Evolutionary conservation across 2,113 vertebrate genomes (phyloP).

Genomic region (Xiphias gladius): DNA sequence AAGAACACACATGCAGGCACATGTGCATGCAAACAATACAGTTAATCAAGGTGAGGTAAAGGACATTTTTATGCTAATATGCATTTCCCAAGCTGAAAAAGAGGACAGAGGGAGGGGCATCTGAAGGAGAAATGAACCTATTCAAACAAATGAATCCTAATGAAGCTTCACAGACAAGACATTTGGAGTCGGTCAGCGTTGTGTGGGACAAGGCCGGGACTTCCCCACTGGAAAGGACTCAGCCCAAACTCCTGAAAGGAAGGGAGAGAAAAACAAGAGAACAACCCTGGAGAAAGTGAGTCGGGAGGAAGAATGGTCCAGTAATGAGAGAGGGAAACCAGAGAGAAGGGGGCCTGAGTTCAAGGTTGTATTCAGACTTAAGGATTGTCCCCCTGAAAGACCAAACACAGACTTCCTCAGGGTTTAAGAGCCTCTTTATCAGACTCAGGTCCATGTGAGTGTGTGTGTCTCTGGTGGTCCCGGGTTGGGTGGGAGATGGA

Average conservation of each 20-base stretch:
- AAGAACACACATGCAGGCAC: constrained; percentile 6
- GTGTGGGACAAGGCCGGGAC: constrained; percentile 53
- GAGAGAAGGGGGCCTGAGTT: constrained; percentile 54
- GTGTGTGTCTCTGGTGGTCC: constrained; percentile 69
- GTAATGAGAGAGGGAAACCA: constrained; percentile 74
- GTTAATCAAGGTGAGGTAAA: constrained; percentile 63
- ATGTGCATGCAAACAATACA: constrained; percentile 37
- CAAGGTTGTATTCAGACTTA: constrained; percentile 80
- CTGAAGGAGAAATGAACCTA: constrained; percentile 57
- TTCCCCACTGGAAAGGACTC: constrained; percentile 64
- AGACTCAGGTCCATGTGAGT: constrained; percentile 52
- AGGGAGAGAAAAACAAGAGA: constrained; percentile 67
- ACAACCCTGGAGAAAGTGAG: constrained; percentile 72
- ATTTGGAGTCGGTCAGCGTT: constrained; percentile 53
- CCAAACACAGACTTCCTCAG: constrained; percentile 77
- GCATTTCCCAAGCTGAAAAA: constrained; percentile 21
- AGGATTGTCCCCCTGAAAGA: constrained; percentile 78
- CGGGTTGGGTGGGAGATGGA: constrained; percentile 51
- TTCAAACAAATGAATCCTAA: constrained; percentile 77
- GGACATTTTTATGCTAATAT: constrained; percentile 66
- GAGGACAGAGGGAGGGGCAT: constrained; percentile 25
- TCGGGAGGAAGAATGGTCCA: constrained; percentile 59
- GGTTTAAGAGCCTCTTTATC: constrained; percentile 83
- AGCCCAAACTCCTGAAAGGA: constrained; percentile 61
- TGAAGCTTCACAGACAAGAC: constrained; percentile 66